Conservation (phyloP, 2,113 vertebrate genomes). For the Corvus moneduloides region DNA sequence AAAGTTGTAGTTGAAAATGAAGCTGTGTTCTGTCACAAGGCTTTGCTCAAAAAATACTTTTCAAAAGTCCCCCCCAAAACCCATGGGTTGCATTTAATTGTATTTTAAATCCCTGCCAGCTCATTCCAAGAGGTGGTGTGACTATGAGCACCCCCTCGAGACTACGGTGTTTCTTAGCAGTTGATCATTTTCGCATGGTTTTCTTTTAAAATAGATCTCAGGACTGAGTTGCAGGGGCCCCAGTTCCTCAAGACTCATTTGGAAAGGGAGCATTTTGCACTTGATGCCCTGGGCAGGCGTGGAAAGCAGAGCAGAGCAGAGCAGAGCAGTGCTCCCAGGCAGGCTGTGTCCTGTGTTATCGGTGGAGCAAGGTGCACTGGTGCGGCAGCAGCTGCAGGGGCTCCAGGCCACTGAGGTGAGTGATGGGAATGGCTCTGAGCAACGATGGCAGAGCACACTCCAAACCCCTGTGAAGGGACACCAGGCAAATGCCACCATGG, state of each 20-base stretch:
- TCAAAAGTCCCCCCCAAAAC: neutral
- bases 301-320: neutral
- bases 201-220: neutral
- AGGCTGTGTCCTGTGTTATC: fast-evolving
- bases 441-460: neutral
- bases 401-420: neutral
- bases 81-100: neutral
- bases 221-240: neutral
- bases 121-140: neutral
- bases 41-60: neutral
- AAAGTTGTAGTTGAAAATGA: neutral
- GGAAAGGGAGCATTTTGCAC: neutral
- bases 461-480: neutral
- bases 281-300: fast-evolving
- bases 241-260: neutral
- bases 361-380: neutral
- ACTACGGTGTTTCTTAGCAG: neutral
- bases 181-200: neutral
- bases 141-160: fast-evolving
- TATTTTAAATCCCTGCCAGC: neutral
- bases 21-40: neutral
- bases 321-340: neutral
- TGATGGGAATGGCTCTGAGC: neutral
- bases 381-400: neutral
- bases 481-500: neutral